Evolutionary conservation across 2,113 vertebrate genomes (phyloP), one percentile per base, ranked within the genome.

Genomic region (Rhipidura dahli): DNA sequence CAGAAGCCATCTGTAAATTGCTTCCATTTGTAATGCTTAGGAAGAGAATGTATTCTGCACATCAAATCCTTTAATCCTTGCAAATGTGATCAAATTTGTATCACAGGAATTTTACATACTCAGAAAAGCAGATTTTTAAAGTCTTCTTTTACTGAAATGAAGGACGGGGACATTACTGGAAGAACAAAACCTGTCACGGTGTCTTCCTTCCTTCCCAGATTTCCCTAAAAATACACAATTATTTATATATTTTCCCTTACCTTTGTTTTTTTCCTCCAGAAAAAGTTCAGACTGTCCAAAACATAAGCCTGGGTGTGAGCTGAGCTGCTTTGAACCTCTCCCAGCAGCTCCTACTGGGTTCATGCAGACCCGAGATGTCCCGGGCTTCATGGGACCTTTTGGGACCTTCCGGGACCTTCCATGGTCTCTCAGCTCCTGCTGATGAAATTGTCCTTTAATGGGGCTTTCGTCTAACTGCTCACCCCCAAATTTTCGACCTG

Each of bases 11-110:
- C 73, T 76, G 87, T 63, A 95, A 94, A 94, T 94, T 86, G 69
- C 77, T 95, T 92, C 87, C 79, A 93, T 94, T 93, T 96, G 92
- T 93, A 82, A 86, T 92, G 93, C 90, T 94, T 88, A 93, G 71
- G 76, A 89, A 78, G 60, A 83, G 86, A 95, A 90, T 51, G 42
- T 42, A 39, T 95, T 88, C 90, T 92, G 85, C 75, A 92, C 57
- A 84, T 92, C 68, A 93, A 89, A 95, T 90, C 83, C 93, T 92
- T 92, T 94, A 96, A 95, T 90, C 93, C 95, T 93, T 78, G 77
- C 86, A 94, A 95, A 92, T 84, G 69, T 90, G 80, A 96, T 93
- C 94, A 93, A 78, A 92, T 94, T 92, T 90, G 83, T 94, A 84
- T 78, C 47, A 2, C 87, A 71, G 44, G 22, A 68, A 68, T 86